Conservation (phyloP, 2,797 vertebrate species). For the Rhynchonycteris naso region DNA sequence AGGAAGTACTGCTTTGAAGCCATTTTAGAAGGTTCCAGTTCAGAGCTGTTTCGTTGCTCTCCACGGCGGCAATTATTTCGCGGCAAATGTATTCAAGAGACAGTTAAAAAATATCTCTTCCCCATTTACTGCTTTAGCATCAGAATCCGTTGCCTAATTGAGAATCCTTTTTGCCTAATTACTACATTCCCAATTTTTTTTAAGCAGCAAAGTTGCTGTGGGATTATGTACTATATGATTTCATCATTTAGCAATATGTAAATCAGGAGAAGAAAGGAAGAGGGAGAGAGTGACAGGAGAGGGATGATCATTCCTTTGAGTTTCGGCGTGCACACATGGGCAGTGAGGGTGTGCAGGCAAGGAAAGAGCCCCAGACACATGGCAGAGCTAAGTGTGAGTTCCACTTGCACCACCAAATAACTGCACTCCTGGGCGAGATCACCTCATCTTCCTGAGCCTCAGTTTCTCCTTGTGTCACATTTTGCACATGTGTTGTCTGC, state of each 20-base stretch:
- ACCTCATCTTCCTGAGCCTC: neutral
- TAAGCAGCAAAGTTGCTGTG: slow-evolving; percentile 73
- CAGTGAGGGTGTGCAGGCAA: neutral
- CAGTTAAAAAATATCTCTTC: slow-evolving; percentile 67
- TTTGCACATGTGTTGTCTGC: neutral
- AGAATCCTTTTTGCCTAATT: slow-evolving; percentile 80
- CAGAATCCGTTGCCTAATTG: slow-evolving; percentile 77
- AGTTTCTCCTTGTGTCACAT: neutral
- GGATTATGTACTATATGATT: slow-evolving; percentile 81
- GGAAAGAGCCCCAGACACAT: neutral
- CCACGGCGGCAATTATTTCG: slow-evolving; percentile 8
- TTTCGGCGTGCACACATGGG: neutral
- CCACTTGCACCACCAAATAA: neutral
- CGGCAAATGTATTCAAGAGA: slow-evolving; percentile 74
- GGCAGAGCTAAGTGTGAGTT: neutral
- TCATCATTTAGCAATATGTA: slow-evolving; percentile 81
- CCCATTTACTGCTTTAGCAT: slow-evolving; percentile 78
- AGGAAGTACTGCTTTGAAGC: neutral
- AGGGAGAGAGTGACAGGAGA: neutral
- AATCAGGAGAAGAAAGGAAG: slow-evolving; percentile 74
- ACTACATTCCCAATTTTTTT: slow-evolving; percentile 76
- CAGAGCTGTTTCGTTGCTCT: neutral
- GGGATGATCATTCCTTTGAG: neutral
- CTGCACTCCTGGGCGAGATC: neutral
- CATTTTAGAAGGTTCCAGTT: neutral